These are phyloP conservation scores for Balanococcus diminutus DNA, from an alignment of 2,888 invertebrate species.

Conservation along the genomic window DNA sequence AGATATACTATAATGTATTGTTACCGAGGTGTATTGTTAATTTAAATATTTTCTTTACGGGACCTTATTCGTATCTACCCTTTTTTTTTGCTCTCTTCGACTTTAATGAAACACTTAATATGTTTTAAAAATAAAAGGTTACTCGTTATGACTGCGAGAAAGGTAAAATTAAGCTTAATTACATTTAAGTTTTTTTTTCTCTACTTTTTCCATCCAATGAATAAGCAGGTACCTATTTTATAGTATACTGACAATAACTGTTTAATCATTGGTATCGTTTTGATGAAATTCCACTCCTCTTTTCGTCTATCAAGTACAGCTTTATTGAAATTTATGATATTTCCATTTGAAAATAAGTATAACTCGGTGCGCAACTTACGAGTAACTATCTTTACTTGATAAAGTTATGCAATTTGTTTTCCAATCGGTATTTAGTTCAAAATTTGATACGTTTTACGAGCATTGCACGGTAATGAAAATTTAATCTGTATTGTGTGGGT, in stretches of 20 bases:
- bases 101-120: slow-evolving; percentile 2
- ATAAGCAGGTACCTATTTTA: not conserved
- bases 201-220: not conserved
- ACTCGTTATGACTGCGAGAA: not conserved
- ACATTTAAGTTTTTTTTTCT: not conserved
- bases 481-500: not conserved
- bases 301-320: not conserved
- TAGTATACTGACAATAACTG: not conserved
- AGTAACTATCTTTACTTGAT: not conserved
- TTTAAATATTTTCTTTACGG: slow-evolving; percentile 36
- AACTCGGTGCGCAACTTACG: not conserved
- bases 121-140: slow-evolving; percentile 16
- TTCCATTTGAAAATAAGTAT: not conserved
- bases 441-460: not conserved
- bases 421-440: not conserved
- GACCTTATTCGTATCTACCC: slow-evolving; percentile 1
- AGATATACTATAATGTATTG: not conserved
- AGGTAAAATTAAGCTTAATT: slow-evolving; percentile 25
- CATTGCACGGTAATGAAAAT: not conserved
- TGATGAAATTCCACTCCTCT: not conserved
- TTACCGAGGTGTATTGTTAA: slow-evolving; percentile 36
- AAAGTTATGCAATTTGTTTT: not conserved
- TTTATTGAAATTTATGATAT: not conserved
- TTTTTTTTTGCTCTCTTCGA: not conserved
- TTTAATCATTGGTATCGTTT: not conserved